Evolutionary conservation across 2,888 invertebrate genomes (phyloP), one percentile per base, ranked within the genome.

Genomic region (Serrognathus titanus): DNA sequence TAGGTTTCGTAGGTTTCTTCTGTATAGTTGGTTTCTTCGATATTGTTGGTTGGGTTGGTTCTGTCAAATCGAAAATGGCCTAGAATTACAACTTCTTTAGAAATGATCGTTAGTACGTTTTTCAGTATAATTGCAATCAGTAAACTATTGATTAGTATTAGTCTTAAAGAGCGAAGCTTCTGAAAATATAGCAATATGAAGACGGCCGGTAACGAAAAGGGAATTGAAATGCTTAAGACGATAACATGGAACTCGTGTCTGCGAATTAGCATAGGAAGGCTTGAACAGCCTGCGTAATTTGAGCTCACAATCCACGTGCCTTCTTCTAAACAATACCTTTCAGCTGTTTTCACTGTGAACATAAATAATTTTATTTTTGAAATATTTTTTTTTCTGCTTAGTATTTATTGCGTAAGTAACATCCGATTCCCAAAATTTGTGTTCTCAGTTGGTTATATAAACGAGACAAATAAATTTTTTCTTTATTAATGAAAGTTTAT

Each of bases 81-180:
- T 60, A 85, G 77, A 67, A 85, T 80, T 46, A 86, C 81, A 65
- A 80, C 73, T 62, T 77, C 79, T 66, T 85, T 82, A 16, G 82
- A 81, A n/a, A 84, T 65, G 35, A 85, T 82, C 3, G 83, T 82
- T n/a, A 85, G 72, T 9, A 82, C 63, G 66, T 85, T 85, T 59
- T 85, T 80, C 1, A 83, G 51, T 1, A 84, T 76, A 40, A 86
- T 83, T 2, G 83, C 80, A 3, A 83, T 78, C 1, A 87, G 74
- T 35, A 87, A 72, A 68, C 85, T 86, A 56, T 86, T 79, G 61
- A 86, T 85, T 31, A 87, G 69, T 0, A 78, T 78, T 0, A 85
- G 79, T 57, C 84, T 78, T n/a, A 62, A 43, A 6, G 56, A 52
- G 41, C 83, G 74, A 16, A 86, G 75, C 2, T 81, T 77, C 57